Base-by-base conservation (phyloP, 2,888 invertebrate species). In the Syritta pipiens region DNA sequence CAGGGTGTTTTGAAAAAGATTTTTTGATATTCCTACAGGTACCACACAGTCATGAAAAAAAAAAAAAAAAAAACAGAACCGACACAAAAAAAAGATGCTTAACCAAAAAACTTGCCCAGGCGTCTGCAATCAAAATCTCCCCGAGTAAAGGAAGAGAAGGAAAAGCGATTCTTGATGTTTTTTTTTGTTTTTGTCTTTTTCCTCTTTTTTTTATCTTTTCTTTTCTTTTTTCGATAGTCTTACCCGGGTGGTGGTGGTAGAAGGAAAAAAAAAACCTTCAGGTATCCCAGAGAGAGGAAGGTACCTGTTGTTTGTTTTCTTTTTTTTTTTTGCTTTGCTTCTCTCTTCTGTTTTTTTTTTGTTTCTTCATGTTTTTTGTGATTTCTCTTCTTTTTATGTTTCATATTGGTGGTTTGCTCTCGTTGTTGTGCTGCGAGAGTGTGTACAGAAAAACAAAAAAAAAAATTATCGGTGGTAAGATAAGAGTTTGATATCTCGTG, bases 401-500 rank as follows among this genome's bases (percentile, higher is more conserved):
- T 51, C 22, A 5, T 26, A 48, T 60, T 48, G n/a, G 5, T 59
- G 20, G n/a, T n/a, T 30, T 37, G 44, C 59, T 77, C 77, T 72
- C 59, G 51, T 46, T 74, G 74, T 60, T 53, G 59, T 59, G 3
- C 26, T 44, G 42, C 42, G 32, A 62, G 57, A 46, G 51, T 65
- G 63, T 59, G 26, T 55, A 26, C 17, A 5, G 9, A 24, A 9
- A 74, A 30, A 40, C 14, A 72, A 35, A 55, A 55, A 53, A 9
- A 35, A 72, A 65, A 48, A 65, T 59, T 79, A 74, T 74, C 74
- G 44, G 48, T 55, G 22, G 59, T 37, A 19, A 59, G 74, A 79
- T 79, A 74, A 79, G 77, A 79, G 49, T 68, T n/a, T 62, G 67
- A 74, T 74, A 79, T 68, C 62, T 74, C 49, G 55, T 67, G 77